These are phyloP conservation scores for Athalia cordata DNA, from an alignment of 2,888 invertebrate genomes.

Conservation along the genomic window DNA sequence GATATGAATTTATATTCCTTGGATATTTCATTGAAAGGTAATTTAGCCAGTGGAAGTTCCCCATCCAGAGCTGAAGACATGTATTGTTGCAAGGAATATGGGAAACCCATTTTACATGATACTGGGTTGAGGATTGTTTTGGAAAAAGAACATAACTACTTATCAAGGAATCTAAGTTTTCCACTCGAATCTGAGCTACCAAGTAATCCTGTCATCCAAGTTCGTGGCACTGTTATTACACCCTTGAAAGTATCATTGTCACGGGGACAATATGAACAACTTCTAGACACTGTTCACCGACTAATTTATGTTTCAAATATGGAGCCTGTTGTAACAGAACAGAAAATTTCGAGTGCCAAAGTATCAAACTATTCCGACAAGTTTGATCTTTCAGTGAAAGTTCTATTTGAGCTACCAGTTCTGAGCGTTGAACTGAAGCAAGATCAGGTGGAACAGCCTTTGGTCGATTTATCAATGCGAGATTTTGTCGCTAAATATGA, in stretches of 20 bases:
- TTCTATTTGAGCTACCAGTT: constrained; percentile 84
- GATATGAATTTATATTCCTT: constrained; percentile 93
- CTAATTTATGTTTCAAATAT: constrained; percentile 67
- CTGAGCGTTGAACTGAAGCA: constrained; percentile 86
- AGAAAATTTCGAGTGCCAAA: constrained; percentile 58
- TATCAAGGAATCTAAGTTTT: constrained; percentile 60
- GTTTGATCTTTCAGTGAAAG: constrained; percentile 72
- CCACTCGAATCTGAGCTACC: constrained; percentile 59
- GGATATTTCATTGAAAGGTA: constrained; percentile 75
- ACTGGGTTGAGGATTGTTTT: constrained; percentile 86
- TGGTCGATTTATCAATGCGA: constrained; percentile 90
- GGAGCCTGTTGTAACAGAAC: constrained; percentile 66
- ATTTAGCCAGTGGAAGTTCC: constrained; percentile 65
- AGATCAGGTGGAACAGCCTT: constrained; percentile 82
- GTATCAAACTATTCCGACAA: constrained; percentile 62
- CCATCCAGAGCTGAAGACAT: constrained; percentile 80
- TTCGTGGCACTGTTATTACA: constrained; percentile 85
- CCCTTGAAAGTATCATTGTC: constrained; percentile 90
- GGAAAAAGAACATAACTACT: constrained; percentile 71
- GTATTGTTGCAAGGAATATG: constrained; percentile 84
- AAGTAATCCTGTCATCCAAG: constrained; percentile 64
- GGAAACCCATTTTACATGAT: constrained; percentile 92
- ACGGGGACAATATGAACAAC: constrained; percentile 91
- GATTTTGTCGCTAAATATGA: constrained; percentile 88
- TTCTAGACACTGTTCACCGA: constrained; percentile 82